A percentile compares a stretch with the other conserved stretches of the same genome.
These are phyloP conservation scores for Chloroclysta siterata DNA, from an alignment of 2,888 invertebrate species.

Conservation along the genomic window DNA sequence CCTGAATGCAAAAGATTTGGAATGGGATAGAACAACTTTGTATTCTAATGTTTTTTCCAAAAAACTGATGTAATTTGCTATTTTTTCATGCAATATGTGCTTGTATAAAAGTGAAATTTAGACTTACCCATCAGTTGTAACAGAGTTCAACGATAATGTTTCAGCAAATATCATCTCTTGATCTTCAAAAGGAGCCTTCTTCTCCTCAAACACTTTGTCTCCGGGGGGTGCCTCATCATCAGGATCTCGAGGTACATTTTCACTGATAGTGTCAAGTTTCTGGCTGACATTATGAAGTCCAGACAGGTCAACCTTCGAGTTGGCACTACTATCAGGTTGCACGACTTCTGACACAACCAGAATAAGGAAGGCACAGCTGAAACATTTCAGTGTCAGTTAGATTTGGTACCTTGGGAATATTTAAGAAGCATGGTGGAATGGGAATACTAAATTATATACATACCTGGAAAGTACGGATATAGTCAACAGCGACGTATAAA, in stretches of 20 bases:
- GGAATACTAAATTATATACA: constrained; percentile 36
- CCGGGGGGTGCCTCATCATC: constrained; percentile 20
- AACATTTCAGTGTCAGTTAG: constrained; percentile 32
- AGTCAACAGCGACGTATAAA: constrained; percentile 86
- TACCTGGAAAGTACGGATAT: constrained; percentile 86
- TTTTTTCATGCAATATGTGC: too few species aligned
- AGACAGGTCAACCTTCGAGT: constrained; percentile 67
- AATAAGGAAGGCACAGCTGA: constrained; percentile 85
- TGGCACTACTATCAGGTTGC: constrained; percentile 61
- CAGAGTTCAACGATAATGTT: constrained; percentile 82
- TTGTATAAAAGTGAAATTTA: neutral
- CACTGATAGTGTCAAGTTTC: constrained; percentile 49
- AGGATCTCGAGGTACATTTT: constrained; percentile 21
- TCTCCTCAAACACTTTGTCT: constrained; percentile 39
- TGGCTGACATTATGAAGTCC: constrained; percentile 77
- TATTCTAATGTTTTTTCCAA: too few species aligned
- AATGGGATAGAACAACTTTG: too few species aligned
- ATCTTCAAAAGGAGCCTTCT: constrained; percentile 47
- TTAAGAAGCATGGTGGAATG: neutral
- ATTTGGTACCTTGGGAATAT: neutral
- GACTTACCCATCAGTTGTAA: constrained; percentile 85
- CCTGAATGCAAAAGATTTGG: neutral
- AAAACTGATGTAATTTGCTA: too few species aligned
- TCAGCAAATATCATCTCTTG: constrained; percentile 81
- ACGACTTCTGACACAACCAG: constrained; percentile 85